Evolutionary conservation across 1,140 invertebrate species (phyloP), one percentile per base, ranked within the genome.

Genomic region (Andrena cerasifolii): DNA sequence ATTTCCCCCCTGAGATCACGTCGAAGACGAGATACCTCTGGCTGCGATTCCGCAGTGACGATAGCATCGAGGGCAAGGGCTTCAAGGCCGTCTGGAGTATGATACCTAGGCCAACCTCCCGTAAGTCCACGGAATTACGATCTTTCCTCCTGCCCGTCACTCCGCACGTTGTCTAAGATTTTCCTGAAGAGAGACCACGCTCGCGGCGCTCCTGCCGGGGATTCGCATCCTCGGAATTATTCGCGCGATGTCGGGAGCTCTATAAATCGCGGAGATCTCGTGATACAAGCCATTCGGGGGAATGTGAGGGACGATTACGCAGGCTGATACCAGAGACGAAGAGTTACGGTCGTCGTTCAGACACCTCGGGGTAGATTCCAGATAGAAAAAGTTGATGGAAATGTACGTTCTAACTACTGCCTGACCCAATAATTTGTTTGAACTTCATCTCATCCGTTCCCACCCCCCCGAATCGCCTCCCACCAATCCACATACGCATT

Each of bases 21-120:
- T 97, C 96, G 4, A 94, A 95, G 51, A 95, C 95, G 54, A 93
- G 96, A 18, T 95, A 95, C 88, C 94, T 98, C 31, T 98, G 97
- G 97, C 92, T 98, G 16, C 94, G 95, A 58, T 98, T 98, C 91
- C 94, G 94, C 67, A 97, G 96, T 1, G 97, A 98, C 86, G 96
- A 96, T 71, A 96, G 95, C 83, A 97, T 98, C 78, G 95, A 98
- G 89, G 96, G 96, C 86, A 92, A 91, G 21, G 97, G 97, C 2
- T 98, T 98, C 90, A 95, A 94, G 80, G 97, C 96, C 3, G 95
- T 97, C 1, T 97, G 96, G 89, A 93, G 92, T 62, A 95, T 94
- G 89, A 90, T 96, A 49, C 93, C 94, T 7, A 91, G 94, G 71
- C 94, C 93, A n/a, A 92, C 92, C 47, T 87, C 92, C 58, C 80